Evolutionary conservation across 2,888 invertebrate genomes (phyloP), one percentile per base, ranked within the genome.

Genomic region (Cacoxenus indagator): DNA sequence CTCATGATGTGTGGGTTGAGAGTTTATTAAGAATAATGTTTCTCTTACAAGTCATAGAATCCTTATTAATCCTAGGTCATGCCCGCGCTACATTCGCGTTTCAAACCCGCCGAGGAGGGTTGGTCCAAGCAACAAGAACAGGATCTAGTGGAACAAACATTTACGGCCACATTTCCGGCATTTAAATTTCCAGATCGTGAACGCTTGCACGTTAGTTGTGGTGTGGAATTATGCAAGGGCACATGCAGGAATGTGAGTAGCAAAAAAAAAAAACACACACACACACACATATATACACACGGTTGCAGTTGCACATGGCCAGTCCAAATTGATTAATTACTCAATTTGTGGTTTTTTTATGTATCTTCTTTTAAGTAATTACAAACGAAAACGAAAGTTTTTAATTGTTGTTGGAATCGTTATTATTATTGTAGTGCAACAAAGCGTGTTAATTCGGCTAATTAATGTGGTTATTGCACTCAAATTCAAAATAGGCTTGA

Each of bases 131-230:
- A 84, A 64, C 80, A 84, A 29, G 86, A 86, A 69, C 87, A 88
- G 75, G 88, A 88, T 81, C 75, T 88, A 61, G 83, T 88, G 57
- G 88, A 88, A 75, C 87, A 86, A 69, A 83, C 84, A 65, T 88
- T 87, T 73, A 82, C 85, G 5, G 89, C 94, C 0, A 92, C 92
- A 19, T 95, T 95, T 88, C 92, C 93, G 0, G 95, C 95, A 4
- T 95, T 95, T 82, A 94, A 94, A 82, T 95, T 95, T 87, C 95
- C 95, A 3, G 94, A 94, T 81, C 90, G 94, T 73, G 93, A 93
- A 71, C 91, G 93, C 71, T 87, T 95, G 48, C 95, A 95, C 86
- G 88, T 95, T 57, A 92, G 92, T n/a, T 95, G 95, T 86, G 91
- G 91, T 19, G 90, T 95, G 54, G 92, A 93, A 76, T 87, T 95